Percentiles rank a stretch among this genome's conserved stretches.
These are phyloP conservation scores for Teleiodes luculella DNA, from an alignment of 2,888 invertebrate genomes.

Conservation along the genomic window DNA sequence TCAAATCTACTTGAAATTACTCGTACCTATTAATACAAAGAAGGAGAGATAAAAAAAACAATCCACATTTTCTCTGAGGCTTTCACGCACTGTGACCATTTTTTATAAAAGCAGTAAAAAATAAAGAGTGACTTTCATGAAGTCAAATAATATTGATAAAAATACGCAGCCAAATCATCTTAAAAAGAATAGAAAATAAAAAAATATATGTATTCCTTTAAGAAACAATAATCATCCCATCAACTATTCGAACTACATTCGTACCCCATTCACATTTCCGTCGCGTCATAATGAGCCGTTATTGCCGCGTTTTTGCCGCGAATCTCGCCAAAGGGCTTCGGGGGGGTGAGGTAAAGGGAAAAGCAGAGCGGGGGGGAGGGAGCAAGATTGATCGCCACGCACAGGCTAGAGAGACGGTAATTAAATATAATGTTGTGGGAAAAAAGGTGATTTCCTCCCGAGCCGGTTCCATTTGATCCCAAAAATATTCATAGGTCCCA, in stretches of 20 bases:
- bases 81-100: too few relatives aligned
- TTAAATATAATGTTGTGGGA: constrained; percentile 54
- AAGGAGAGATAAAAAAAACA: too few relatives aligned
- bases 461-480: too few relatives aligned
- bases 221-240: neutral
- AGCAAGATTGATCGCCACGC: constrained; percentile 56
- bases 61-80: too few relatives aligned
- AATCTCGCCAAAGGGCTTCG: neutral
- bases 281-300: neutral
- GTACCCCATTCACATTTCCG: neutral
- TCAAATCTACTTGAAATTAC: too few relatives aligned
- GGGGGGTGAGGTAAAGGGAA: neutral
- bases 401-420: constrained; percentile 53
- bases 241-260: neutral
- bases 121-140: too few relatives aligned
- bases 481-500: too few relatives aligned
- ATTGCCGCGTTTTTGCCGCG: constrained; percentile 8
- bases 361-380: constrained; percentile 12
- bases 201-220: neutral
- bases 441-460: constrained; percentile 25
- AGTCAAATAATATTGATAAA: too few relatives aligned
- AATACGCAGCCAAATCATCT: too few relatives aligned
- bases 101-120: too few relatives aligned
- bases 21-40: too few relatives aligned
- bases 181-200: too few relatives aligned